Conservation (phyloP, 2,113 vertebrate genomes). For the Paratilapia polleni region DNA sequence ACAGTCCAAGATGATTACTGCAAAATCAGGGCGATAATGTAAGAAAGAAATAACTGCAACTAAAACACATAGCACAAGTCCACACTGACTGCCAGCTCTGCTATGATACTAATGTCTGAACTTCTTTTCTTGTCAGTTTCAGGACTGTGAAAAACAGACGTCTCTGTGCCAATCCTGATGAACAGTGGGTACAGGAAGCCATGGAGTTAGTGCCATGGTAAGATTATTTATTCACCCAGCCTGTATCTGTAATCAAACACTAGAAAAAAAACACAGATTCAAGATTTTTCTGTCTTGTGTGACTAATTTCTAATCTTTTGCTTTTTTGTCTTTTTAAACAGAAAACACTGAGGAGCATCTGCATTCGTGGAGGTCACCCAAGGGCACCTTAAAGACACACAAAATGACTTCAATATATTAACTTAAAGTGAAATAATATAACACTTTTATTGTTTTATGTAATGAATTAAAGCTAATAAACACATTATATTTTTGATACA, state of each 20-base stretch:
- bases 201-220: slow-evolving; percentile 30
- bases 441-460: neutral
- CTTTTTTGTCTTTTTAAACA: neutral
- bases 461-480: slow-evolving; percentile 4
- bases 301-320: neutral
- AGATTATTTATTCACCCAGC: neutral
- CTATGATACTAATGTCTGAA: neutral
- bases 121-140: slow-evolving; percentile 52
- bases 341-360: neutral
- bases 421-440: neutral
- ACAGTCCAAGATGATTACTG: slow-evolving; percentile 43
- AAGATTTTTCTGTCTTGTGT: neutral
- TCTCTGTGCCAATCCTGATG: slow-evolving; percentile 59
- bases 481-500: neutral
- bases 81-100: neutral
- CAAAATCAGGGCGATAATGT: slow-evolving; percentile 64
- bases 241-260: neutral
- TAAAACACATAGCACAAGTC: neutral
- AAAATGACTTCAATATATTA: neutral
- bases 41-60: slow-evolving; percentile 1
- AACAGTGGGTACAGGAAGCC: slow-evolving; percentile 45
- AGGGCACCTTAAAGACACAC: neutral
- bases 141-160: slow-evolving; percentile 17
- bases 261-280: too few relatives aligned
- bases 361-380: neutral